Evolutionary conservation across 1,140 invertebrate genomes (phyloP), one percentile per base, ranked within the genome.

Genomic region (Ooceraea biroi): DNA sequence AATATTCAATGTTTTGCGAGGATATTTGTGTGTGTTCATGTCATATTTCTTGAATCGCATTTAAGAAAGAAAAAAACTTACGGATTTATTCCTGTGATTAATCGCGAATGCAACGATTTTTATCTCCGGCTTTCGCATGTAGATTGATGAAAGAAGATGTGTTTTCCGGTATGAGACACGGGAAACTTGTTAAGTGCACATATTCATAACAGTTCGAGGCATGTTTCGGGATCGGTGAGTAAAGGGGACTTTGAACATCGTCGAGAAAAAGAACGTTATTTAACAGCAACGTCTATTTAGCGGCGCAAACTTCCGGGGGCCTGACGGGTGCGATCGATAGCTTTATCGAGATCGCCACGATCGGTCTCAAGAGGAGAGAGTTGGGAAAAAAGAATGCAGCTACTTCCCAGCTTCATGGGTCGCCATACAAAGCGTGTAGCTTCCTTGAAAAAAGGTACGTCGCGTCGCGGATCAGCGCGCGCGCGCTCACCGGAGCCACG

Each of bases 361-460:
- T 74, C 57, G 44, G 27, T 60, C 44, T 50, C 48, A 88, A 74
- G 58, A 74, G 73, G 76, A 84, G 83, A 68, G 46, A 25, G 50
- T 36, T 77, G 63, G 68, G 44, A 85, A 83, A 72, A 87, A 90
- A 92, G 68, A 63, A 92, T 92, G 92, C 92, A 92, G 88, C 85
- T 92, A 57, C 78, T 92, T 85, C 92, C 92, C 68, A 91, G 85
- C 83, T 91, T 92, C 88, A 91, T 92, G 90, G 90, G 90, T 68
- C 87, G 91, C 52, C 92, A 92, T 52, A 69, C 91, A 74, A 92
- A 92, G 85, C 85, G 92, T 52, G 91, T 86, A 58, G 50, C 92
- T 73, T 92, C 92, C 84, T 87, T 92, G 41, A 92, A 90, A 87
- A 92, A 92, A 92, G 92, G 92, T 92, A 92, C 57, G 48, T 11